A percentile compares a stretch with the other conserved stretches of the same genome.
Evolutionary conservation across 1,140 invertebrate species (phyloP).

Genomic region (Pseudomyrmex sp.): DNA sequence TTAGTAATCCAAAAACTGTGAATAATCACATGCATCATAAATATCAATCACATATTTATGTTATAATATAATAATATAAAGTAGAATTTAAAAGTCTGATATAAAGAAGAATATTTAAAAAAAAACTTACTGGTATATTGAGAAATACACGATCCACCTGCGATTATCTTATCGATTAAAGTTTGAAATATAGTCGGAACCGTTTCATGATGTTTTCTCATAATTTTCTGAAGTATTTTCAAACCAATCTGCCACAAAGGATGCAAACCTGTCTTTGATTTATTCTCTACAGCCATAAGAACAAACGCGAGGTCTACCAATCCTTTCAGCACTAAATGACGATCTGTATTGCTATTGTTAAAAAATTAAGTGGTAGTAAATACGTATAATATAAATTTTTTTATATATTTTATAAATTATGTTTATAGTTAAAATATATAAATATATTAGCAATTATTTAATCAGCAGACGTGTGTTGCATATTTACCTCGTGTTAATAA

Average conservation of each 20-base stretch:
- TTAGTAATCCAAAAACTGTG: neutral
- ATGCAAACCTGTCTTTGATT: conserved; percentile 71
- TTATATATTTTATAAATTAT: too few species aligned
- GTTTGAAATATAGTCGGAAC: conserved; percentile 82
- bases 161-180: conserved; percentile 84
- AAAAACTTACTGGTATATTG: conserved; percentile 85
- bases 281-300: conserved; percentile 82
- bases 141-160: conserved; percentile 75
- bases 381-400: too few species aligned
- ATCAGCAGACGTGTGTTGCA: neutral
- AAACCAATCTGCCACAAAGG: conserved; percentile 82
- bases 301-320: conserved; percentile 86
- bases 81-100: neutral
- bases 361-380: neutral
- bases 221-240: conserved; percentile 84
- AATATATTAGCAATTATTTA: neutral
- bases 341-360: conserved; percentile 83
- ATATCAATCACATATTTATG: neutral
- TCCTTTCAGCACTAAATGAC: conserved; percentile 85
- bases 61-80: neutral
- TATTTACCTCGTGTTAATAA: conserved; percentile 85
- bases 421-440: too few species aligned
- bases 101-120: too few species aligned
- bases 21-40: neutral
- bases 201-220: conserved; percentile 84